Percentiles rank a stretch among this genome's conserved stretches.
Conservation (phyloP, 2,888 invertebrate genomes). For the Hyposoter dolosus region DNA sequence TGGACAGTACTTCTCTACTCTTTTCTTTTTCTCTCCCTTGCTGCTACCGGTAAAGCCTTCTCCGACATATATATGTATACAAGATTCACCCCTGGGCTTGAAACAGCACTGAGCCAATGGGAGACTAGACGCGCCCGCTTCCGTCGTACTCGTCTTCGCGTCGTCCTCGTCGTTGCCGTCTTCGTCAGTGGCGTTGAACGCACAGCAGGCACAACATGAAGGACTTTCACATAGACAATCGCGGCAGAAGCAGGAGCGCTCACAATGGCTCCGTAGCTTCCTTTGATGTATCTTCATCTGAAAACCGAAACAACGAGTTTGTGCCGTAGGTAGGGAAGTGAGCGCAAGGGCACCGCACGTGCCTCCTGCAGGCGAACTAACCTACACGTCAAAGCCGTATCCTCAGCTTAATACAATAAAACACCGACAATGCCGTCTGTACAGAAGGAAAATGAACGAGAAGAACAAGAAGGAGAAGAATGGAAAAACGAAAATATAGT, state of each 20-base stretch:
- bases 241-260: conserved; percentile 49
- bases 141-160: conserved; percentile 47
- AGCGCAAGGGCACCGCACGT: conserved; percentile 55
- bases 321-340: conserved; percentile 34
- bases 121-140: conserved; percentile 44
- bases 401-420: conserved; percentile 68
- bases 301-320: conserved; percentile 69
- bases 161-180: conserved; percentile 39
- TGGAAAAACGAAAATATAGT: conserved; percentile 20
- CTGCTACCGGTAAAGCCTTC: conserved; percentile 36
- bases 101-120: conserved; percentile 37
- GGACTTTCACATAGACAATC: conserved; percentile 67
- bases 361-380: conserved; percentile 61
- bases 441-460: conserved; percentile 17
- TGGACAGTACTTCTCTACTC: conserved; percentile 41
- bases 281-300: conserved; percentile 73
- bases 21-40: conserved; percentile 12
- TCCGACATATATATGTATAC: conserved; percentile 1
- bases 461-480: conserved; percentile 22
- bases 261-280: conserved; percentile 70
- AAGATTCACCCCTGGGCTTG: conserved; percentile 52
- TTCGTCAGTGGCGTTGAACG: conserved; percentile 41
- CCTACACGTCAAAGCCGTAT: conserved; percentile 68
- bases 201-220: conserved; percentile 47
- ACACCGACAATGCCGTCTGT: conserved; percentile 45